Evolutionary conservation across 2,888 invertebrate species (phyloP).

Genomic region (Andrena marginata): DNA sequence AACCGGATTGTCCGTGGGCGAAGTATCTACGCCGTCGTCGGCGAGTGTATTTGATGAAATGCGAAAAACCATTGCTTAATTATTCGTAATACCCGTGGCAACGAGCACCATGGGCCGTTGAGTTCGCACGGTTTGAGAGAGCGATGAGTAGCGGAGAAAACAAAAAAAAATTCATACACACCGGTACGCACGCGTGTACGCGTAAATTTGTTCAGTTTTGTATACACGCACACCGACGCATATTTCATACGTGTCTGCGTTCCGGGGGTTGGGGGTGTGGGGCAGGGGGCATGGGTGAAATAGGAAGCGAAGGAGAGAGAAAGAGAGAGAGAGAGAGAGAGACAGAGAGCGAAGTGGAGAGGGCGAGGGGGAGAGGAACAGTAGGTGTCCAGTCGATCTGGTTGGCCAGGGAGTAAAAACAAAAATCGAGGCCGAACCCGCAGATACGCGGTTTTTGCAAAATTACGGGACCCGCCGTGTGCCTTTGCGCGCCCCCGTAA

Average conservation of each 20-base stretch:
- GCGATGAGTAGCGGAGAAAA: slow-evolving; percentile 47
- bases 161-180: slow-evolving; percentile 39
- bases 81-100: slow-evolving; percentile 71
- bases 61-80: slow-evolving; percentile 70
- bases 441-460: slow-evolving; percentile 79
- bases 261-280: neutral
- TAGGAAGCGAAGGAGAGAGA: slow-evolving; percentile 11
- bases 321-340: slow-evolving; percentile 13
- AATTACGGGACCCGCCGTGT: slow-evolving; percentile 77
- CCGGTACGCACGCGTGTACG: slow-evolving; percentile 47
- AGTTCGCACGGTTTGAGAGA: slow-evolving; percentile 64
- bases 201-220: slow-evolving; percentile 28
- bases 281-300: neutral
- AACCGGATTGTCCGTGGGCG: slow-evolving; percentile 54
- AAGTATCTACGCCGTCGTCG: slow-evolving; percentile 51
- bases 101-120: slow-evolving; percentile 68
- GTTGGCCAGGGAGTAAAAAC: slow-evolving; percentile 70
- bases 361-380: slow-evolving; percentile 13
- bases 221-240: neutral
- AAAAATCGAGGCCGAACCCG: slow-evolving; percentile 80
- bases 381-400: slow-evolving; percentile 62
- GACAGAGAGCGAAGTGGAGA: slow-evolving; percentile 5
- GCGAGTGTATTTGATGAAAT: slow-evolving; percentile 68
- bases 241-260: slow-evolving; percentile 9
- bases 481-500: slow-evolving; percentile 77